These are phyloP conservation scores for Podabrus alpinus DNA, from an alignment of 2,888 invertebrate species.

Conservation along the genomic window DNA sequence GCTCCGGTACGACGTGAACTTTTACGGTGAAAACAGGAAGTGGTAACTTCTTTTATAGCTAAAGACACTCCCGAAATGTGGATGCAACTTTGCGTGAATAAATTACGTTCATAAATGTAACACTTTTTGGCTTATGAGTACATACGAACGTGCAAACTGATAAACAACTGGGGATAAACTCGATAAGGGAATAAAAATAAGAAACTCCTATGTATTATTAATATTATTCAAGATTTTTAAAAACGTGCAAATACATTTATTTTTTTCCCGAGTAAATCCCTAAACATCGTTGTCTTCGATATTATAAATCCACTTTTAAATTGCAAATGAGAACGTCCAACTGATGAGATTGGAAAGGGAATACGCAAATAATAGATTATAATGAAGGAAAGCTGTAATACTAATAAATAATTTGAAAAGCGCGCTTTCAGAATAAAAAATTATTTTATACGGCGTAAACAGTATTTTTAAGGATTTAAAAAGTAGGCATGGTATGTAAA, in stretches of 20 bases:
- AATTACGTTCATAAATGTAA: too few relatives aligned
- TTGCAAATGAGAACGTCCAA: constrained; percentile 36
- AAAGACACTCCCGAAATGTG: too few relatives aligned
- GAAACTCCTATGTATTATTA: too few relatives aligned
- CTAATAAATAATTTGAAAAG: constrained; percentile 35
- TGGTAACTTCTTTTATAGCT: too few relatives aligned
- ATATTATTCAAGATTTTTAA: not conserved
- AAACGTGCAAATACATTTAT: constrained; percentile 7
- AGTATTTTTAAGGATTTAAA: not conserved
- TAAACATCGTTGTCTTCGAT: constrained; percentile 18
- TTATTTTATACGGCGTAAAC: not conserved
- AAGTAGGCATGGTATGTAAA: not conserved
- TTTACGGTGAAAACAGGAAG: too few relatives aligned
- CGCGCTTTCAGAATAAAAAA: constrained; percentile 4
- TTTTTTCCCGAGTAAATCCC: constrained; percentile 12
- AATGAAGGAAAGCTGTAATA: constrained; percentile 30
- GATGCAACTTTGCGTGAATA: too few relatives aligned
- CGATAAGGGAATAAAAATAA: too few relatives aligned
- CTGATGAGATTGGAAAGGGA: constrained; percentile 37
- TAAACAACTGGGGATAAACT: too few relatives aligned
- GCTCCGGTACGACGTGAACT: too few relatives aligned
- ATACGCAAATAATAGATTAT: constrained; percentile 40
- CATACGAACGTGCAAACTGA: too few relatives aligned
- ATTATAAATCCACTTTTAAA: constrained; percentile 33
- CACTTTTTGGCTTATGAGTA: too few relatives aligned